Base-by-base conservation (phyloP, 2,888 invertebrate species). In the Lochmaea crataegi region DNA sequence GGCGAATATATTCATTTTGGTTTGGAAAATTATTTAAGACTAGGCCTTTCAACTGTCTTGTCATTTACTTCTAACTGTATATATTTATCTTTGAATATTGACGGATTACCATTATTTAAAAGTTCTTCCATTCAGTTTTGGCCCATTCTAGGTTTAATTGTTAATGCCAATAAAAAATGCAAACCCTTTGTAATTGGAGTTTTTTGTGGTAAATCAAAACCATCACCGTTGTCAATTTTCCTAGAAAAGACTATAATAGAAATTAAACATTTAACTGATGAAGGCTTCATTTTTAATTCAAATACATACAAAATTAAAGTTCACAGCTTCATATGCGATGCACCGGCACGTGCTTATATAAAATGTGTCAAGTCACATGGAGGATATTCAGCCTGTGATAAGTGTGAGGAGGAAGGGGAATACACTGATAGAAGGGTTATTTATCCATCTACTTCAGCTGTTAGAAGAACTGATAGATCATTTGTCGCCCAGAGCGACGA, bases 311-410 rank as follows among this genome's bases (percentile, higher is more conserved):
- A n/a, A n/a, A n/a, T n/a, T n/a, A n/a, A n/a, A n/a, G n/a, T n/a
- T n/a, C n/a, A n/a, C n/a, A n/a, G n/a, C n/a, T n/a, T n/a, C n/a
- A n/a, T n/a, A n/a, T n/a, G n/a, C n/a, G n/a, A n/a, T n/a, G n/a
- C n/a, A n/a, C n/a, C n/a, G n/a, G n/a, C n/a, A n/a, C n/a, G n/a
- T n/a, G n/a, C n/a, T n/a, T n/a, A n/a, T n/a, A n/a, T n/a, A n/a
- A 80, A 79, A 72, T 71, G 72, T 69, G 65, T 75, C 53, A 77
- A 78, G 65, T 32, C 53, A 41, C 75, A 77, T 67, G 70, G 61
- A 41, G 77, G 75, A 10, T 79, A 76, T 68, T 77, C 65, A 65
- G 73, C 73, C 22, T 79, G 80, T 65, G 75, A 78, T 41, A 79
- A 75, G 72, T 80, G 79, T 67, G 60, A 18, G n/a, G 76, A 68